Evolutionary conservation across 2,888 invertebrate species (phyloP).

Genomic region (Actias luna): DNA sequence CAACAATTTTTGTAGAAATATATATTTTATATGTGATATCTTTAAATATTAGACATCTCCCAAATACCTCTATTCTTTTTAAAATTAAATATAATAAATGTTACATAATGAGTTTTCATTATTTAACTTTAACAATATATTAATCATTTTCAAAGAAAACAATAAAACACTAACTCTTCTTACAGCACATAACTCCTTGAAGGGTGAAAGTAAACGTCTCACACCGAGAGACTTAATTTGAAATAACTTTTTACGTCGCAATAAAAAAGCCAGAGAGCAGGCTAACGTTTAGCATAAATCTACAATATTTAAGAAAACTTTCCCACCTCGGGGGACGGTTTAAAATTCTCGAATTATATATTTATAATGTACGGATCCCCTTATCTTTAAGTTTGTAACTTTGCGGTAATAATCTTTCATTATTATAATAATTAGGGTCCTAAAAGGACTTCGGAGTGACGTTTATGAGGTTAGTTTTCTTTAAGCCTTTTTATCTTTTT

Average conservation of each 20-base stretch:
- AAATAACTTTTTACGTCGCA: slow-evolving; percentile 60
- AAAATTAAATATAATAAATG: no score
- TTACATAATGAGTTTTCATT: not conserved
- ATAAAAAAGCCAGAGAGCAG: slow-evolving; percentile 49
- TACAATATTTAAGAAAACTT: slow-evolving; percentile 65
- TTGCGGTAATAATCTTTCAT: slow-evolving; percentile 30
- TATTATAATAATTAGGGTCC: slow-evolving; percentile 30
- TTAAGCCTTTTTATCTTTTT: not conserved
- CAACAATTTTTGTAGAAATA: no score
- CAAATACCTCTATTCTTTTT: no score
- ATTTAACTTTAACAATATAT: not conserved
- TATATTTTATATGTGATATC: no score
- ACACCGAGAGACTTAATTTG: slow-evolving; percentile 58
- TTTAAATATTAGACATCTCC: no score
- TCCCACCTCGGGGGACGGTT: slow-evolving; percentile 46
- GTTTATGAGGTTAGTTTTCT: slow-evolving; percentile 16
- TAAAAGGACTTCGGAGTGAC: slow-evolving; percentile 21
- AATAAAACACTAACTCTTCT: slow-evolving; percentile 9
- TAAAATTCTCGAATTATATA: slow-evolving; percentile 47
- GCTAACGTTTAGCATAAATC: slow-evolving; percentile 68
- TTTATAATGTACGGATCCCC: slow-evolving; percentile 41
- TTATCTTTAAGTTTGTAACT: slow-evolving; percentile 28
- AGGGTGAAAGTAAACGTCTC: slow-evolving; percentile 25
- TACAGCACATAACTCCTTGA: slow-evolving; percentile 10
- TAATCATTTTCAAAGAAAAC: not conserved